Evolutionary conservation across 1,140 invertebrate genomes (phyloP).

Genomic region (Anoplolepis gracilipes): DNA sequence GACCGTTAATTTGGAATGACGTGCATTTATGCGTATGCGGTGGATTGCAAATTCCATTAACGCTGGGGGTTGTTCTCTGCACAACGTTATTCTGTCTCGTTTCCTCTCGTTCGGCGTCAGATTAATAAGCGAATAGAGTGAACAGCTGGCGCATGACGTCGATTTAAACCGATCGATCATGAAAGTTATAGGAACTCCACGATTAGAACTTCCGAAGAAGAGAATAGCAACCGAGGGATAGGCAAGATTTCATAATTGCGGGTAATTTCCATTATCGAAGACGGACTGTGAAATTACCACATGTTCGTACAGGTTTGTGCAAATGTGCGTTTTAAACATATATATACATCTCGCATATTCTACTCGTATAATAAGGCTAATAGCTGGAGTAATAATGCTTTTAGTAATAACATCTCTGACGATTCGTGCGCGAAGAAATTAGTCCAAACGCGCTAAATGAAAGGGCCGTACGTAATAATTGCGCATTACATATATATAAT

Average conservation of each 20-base stretch:
- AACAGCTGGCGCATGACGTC: background rate
- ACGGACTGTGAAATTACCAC: background rate
- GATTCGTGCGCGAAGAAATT: slow-evolving; percentile 12
- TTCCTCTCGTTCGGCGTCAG: slow-evolving; percentile 16
- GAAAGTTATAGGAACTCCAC: slow-evolving; percentile 31
- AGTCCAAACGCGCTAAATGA: background rate
- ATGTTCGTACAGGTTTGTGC: background rate
- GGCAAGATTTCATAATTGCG: slow-evolving; percentile 31
- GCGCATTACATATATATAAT: slow-evolving; percentile 23
- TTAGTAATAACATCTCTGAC: background rate
- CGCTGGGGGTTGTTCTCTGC: background rate
- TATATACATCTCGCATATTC: background rate
- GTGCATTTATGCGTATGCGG: background rate
- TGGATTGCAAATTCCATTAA: slow-evolving; percentile 1
- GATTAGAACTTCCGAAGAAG: slow-evolving; percentile 9
- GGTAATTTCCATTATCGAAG: background rate
- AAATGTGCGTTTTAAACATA: background rate
- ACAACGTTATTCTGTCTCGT: background rate
- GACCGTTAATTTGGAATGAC: background rate
- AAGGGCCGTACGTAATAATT: slow-evolving; percentile 12
- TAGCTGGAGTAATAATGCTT: background rate
- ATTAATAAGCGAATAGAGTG: slow-evolving; percentile 50
- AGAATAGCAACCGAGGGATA: background rate
- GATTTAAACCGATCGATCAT: slow-evolving; percentile 46
- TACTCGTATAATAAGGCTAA: background rate